Evolutionary conservation across 2,113 vertebrate genomes (phyloP), one percentile per base, ranked within the genome.

Genomic region (Grallaria varia): DNA sequence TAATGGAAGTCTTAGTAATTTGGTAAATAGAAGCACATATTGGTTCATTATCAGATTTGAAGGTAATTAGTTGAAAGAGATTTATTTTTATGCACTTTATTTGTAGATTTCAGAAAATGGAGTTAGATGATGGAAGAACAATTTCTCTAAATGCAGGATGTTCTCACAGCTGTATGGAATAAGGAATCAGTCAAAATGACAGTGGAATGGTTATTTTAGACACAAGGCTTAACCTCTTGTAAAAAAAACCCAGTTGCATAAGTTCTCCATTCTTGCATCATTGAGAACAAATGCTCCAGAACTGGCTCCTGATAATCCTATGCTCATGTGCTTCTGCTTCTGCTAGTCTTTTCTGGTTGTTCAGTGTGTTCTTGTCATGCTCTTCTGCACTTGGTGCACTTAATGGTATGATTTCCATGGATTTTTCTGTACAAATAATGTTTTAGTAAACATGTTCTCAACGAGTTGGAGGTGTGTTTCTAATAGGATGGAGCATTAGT

Each of bases 401-500:
- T 60, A 71, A 16, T 74, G 47, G 17, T 63, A 20, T 19, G 44
- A 82, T 84, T 96, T 72, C 68, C 55, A 56, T 60, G 86, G 85
- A 66, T 95, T 96, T 95, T 93, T 93, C 76, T 92, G 72, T 81
- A 53, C 87, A 78, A 95, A 76, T 37, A 92, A 80, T 95, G 90
- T 93, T 97, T 87, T 50, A 89, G 69, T 88, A 81, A 96, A 97
- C n/a, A 11, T 45, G 58, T 85, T 97, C 95, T 89, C 95, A 95
- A 69, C 47, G 52, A 97, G 90, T 80, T 78, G 80, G 95, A 96
- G 96, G 96, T 95, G 85, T 96, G 89, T 91, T 91, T 87, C 77
- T 89, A 92, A 95, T 85, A 96, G 93, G 86, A 93, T 23, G 37
- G 49, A 27, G 40, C 45, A 94, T 97, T 98, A 97, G 95, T 97